These are phyloP conservation scores for Microctenopoma lineatum DNA, from an alignment of 2,797 vertebrate species.

Conservation along the genomic window DNA sequence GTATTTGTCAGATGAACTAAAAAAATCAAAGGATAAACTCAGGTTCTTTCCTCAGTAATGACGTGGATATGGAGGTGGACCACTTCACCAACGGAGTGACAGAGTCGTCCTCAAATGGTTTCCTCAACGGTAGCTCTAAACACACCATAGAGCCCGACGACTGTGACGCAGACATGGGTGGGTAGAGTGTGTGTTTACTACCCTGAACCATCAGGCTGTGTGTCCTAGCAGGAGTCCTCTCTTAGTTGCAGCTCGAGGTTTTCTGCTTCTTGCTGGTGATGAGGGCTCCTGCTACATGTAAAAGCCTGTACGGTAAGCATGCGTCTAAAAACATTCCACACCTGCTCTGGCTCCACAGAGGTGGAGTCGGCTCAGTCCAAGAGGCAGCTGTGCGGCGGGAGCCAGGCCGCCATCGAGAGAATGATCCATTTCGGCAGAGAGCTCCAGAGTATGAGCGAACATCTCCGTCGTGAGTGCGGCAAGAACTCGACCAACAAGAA, in stretches of 20 bases:
- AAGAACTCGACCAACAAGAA: conserved; percentile 98
- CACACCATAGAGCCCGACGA: conserved; percentile 93
- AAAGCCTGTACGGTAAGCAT: background rate
- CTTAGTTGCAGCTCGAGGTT: background rate
- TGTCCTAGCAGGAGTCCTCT: background rate
- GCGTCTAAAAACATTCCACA: background rate
- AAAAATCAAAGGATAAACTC: too few species aligned
- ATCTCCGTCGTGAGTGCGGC: conserved; percentile 94
- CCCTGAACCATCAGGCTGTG: too few species aligned
- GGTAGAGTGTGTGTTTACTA: conserved; percentile 8
- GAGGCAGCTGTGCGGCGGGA: conserved; percentile 96
- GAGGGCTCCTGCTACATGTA: background rate
- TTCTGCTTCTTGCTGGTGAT: background rate
- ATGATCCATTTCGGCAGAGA: conserved; percentile 99
- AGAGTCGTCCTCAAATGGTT: conserved; percentile 96
- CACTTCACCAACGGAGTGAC: conserved; percentile 97
- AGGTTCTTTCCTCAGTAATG: conserved; percentile 79
- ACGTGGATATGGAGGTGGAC: conserved; percentile 98
- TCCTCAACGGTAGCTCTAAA: conserved; percentile 97
- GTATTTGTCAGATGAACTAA: too few species aligned
- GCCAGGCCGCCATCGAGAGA: conserved; percentile 97
- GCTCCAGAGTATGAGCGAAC: conserved; percentile 97
- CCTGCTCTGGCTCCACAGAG: conserved; percentile 79
- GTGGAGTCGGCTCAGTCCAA: conserved; percentile 93
- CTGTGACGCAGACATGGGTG: conserved; percentile 98